phyloP scores from a whole-genome alignment of 2,113 vertebrate genomes.

The Xenopus borealis region DNA sequence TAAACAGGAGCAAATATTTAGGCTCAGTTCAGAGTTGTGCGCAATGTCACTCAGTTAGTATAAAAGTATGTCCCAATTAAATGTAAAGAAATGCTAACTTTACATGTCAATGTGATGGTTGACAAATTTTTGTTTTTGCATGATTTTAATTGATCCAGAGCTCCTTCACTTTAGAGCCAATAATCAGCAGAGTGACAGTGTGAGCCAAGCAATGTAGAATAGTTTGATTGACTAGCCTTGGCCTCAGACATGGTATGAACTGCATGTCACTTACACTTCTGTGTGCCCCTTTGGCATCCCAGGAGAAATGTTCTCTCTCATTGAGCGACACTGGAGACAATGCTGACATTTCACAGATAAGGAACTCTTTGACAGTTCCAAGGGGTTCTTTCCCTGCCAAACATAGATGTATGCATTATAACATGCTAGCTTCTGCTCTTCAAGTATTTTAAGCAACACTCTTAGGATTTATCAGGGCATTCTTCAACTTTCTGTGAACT shows the following conservation, averaged over 20 bases:
- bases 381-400: slow-evolving; percentile 24
- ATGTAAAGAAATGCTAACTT: too few relatives aligned
- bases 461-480: slow-evolving; percentile 15
- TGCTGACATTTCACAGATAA: slow-evolving; percentile 31
- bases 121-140: too few relatives aligned
- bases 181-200: too few relatives aligned
- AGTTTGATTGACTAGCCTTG: slow-evolving; percentile 13
- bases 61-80: too few relatives aligned
- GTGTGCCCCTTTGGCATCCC: slow-evolving; percentile 23
- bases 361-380: slow-evolving; percentile 18
- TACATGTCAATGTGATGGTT: too few relatives aligned
- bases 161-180: too few relatives aligned
- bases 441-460: slow-evolving; percentile 18
- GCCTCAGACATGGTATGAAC: slow-evolving; percentile 14
- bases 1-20: too few relatives aligned
- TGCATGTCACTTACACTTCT: slow-evolving; percentile 31
- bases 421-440: slow-evolving; percentile 1
- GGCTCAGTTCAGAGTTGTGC: too few relatives aligned
- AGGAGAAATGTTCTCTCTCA: slow-evolving; percentile 28
- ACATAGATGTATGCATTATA: slow-evolving; percentile 7
- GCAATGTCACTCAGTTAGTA: too few relatives aligned
- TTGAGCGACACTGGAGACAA: slow-evolving; percentile 21
- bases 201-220: slow-evolving; percentile 25
- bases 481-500: too few relatives aligned
- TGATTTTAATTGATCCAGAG: too few relatives aligned